Evolutionary conservation across 2,113 vertebrate species (phyloP), one percentile per base, ranked within the genome.

Genomic region (Poecilia latipinna): DNA sequence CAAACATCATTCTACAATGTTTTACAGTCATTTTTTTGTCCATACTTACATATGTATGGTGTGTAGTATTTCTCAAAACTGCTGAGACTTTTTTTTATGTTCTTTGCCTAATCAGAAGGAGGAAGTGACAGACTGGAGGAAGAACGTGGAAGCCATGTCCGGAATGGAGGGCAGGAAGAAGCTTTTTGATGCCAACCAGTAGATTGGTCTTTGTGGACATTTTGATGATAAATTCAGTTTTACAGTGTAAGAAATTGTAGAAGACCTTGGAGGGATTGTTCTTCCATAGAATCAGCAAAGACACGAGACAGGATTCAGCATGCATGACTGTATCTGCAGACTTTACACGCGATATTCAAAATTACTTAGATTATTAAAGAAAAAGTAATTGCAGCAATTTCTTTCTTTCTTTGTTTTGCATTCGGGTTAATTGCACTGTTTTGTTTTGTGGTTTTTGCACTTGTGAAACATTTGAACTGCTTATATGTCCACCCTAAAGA

Each of bases 111-210:
- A 70, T 35, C 67, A 70, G 67, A 77, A 77, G 69, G 74, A 94
- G 75, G 94, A 95, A 72, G 93, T 95, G 80, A 94, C 92, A 22
- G 94, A 95, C 77, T 95, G 94, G 94, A 93, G 93, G 88, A 95
- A 95, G 85, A 95, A 95, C 26, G 94, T 95, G 90, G 94, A 94
- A 13, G 90, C 94, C 82, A 94, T 94, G 94, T 94, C 94, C 11
- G 94, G 94, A 12, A 95, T 95, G 94, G 94, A 95, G 72, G 94
- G 94, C 78, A 94, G 94, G 22, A 95, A 94, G 91, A 95, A 95
- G 87, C 86, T 94, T 88, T 95, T 95, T 78, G 65, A 94, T 70
- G 85, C 78, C 1, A 77, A 75, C 64, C 88, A 84, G 28, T 88
- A 88, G 70, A 74, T 57, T 29, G 13, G 29, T 42, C 69, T 29